Base-by-base conservation (phyloP, 2,113 vertebrate genomes). In the Speoplatyrhinus poulsoni region DNA sequence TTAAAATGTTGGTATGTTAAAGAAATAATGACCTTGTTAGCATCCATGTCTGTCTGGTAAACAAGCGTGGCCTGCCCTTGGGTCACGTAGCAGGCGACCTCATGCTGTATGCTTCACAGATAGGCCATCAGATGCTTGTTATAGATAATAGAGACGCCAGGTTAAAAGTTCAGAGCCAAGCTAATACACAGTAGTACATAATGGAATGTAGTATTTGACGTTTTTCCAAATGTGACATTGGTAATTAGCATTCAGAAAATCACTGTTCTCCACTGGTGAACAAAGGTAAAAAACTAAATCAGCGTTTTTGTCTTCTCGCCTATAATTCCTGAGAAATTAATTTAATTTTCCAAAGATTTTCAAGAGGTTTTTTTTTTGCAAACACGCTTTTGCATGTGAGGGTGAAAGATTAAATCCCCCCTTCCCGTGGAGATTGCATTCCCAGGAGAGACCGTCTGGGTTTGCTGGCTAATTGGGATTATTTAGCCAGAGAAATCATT, bases 391-490 rank as follows among this genome's bases (percentile, higher is more conserved):
- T 67, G 62, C 70, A 79, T 81, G 48, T 60, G 59, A 76, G n/a
- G 47, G 70, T 83, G 81, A 86, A 85, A 87, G 78, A 82, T 90
- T 86, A 87, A 83, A 82, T 81, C 68, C 26, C 67, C 73, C 72
- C 83, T 78, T 76, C 88, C 88, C 77, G 78, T 80, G 59, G 88
- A 72, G 85, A 77, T 53, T 74, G 65, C 79, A 78, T 81, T 87
- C 84, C 83, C 82, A 53, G 65, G 87, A 87, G 85, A 82, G 79
- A 66, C 73, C 69, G 83, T 83, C 75, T 86, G 77, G 83, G 78
- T 86, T 82, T 85, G 79, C 76, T 81, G 76, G 83, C 88, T 87
- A 89, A 90, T 89, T 90, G 85, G 79, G 80, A 75, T 68, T 79
- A 86, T 89, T 91, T 86, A 82, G 86, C 80, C 82, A 74, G 65